Evolutionary conservation across 1,140 invertebrate species (phyloP), one percentile per base, ranked within the genome.

Genomic region (Aplysia californica): DNA sequence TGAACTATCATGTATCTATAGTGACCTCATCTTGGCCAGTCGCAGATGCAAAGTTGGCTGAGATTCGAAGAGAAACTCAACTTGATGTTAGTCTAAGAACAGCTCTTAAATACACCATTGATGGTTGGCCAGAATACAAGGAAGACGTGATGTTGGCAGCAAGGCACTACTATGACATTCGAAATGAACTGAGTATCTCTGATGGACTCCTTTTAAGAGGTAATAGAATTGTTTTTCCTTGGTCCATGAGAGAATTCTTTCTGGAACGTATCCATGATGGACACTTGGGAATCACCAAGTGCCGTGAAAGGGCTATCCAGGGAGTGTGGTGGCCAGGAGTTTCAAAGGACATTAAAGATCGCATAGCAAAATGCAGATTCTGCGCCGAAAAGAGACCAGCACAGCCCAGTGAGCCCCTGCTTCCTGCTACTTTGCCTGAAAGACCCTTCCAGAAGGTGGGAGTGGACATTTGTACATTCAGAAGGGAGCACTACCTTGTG

Each of bases 241-340:
- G 20, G 21, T 10, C 3, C 5, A 18, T 75, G 36, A n/a, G 41
- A 31, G 3, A n/a, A 33, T 2, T 26, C 18, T 66, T 66, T 5
- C n/a, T 75, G n/a, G 21, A 64, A n/a, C 41, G 55, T n/a, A 75
- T 75, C 21, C 73, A 75, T 33, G 33, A 55, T 23, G 59, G 74
- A 4, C 74, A 76, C 26, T 33, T 35, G 33, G 64, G 74, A 3
- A 21, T 67, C 1, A 44, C 66, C 20, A 76, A 76, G 31, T 65
- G 18, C 38, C 2, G 4, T 6, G 35, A 26, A 15, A 59, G 38
- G 5, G 72, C 72, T 6, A 38, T 56, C 18, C 18, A 65, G 18
- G 5, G 21, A 3, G 31, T 73, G 5, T 73, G 20, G 31, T 73
- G 55, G 71, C 56, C 35, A 18, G 50, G 33, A 3, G 18, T 73